Evolutionary conservation across 1,140 invertebrate species (phyloP), one percentile per base, ranked within the genome.

Genomic region (Arion vulgaris): DNA sequence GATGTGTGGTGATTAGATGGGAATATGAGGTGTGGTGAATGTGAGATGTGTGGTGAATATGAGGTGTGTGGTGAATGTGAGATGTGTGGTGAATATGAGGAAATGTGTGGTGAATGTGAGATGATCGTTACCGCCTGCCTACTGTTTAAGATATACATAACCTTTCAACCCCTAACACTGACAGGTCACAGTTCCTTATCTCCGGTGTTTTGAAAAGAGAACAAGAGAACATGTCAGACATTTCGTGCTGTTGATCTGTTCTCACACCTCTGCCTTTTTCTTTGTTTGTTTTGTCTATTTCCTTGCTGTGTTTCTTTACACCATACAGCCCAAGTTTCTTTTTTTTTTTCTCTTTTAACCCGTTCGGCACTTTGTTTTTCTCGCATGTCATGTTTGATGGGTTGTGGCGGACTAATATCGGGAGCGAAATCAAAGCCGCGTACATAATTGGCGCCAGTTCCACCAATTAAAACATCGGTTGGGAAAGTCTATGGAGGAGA

Each of bases 361-460:
- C 45, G 9, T n/a, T n/a, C 19, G 4, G 17, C 5, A 19, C 7
- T 1, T 23, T 1, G 23, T 15, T 19, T 19, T 57, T n/a, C 4
- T 57, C 19, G 26, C 23, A 23, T 57, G 45, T 68, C 78, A 39
- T n/a, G 23, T 32, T 45, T 80, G 39, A 68, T 34, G 23, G 78
- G 32, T 9, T 69, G 32, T 32, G 17, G 41, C 41, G 32, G 45
- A 51, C 4, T 51, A 77, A 41, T 51, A 77, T 53, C 45, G 32
- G 26, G 74, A 53, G 15, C 45, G 45, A 53, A 77, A 77, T 53
- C 45, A 77, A 53, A 78, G 9, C 57, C n/a, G 23, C 57, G 53
- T 62, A 28, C 39, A 78, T 66, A 66, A 78, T 66, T 72, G 71
- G 36, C 36, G n/a, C 4, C 15, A 28, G 39, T 45, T 72, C 36